A percentile compares a stretch with the other conserved stretches of the same genome.
These are phyloP conservation scores for Oscarella lobularis DNA, from an alignment of 37 sponge, comb jelly and placozoan species.

Conservation along the genomic window DNA sequence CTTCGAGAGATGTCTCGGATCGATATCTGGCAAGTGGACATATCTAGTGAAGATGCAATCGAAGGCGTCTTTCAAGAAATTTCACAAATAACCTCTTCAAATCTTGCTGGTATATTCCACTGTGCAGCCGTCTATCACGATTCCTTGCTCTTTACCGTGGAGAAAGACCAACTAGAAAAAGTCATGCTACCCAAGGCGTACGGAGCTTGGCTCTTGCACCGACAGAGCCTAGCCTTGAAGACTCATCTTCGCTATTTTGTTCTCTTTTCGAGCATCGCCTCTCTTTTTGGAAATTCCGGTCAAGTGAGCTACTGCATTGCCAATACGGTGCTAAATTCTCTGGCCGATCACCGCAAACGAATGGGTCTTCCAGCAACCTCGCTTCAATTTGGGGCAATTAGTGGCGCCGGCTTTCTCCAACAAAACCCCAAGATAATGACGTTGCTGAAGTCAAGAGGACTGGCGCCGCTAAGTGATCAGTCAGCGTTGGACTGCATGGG, in stretches of 20 bases:
- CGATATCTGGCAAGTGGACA: conserved; percentile 1
- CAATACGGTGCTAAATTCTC: conserved; percentile 13
- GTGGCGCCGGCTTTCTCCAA: neutral
- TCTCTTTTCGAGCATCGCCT: conserved; percentile 19
- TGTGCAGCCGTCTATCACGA: conserved; percentile 31
- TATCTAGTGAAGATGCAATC: conserved; percentile 9
- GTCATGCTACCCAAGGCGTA: conserved; percentile 25
- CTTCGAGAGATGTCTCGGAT: neutral
- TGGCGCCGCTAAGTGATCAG: neutral
- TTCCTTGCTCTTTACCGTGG: conserved; percentile 21
- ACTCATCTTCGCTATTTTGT: conserved; percentile 17
- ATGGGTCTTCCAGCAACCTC: neutral
- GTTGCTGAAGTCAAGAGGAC: neutral
- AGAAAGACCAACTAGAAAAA: conserved; percentile 10
- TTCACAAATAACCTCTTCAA: neutral
- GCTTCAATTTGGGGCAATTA: neutral
- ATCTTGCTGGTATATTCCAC: conserved; percentile 33
- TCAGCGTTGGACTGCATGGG: neutral
- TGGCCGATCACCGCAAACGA: neutral
- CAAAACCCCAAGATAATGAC: neutral
- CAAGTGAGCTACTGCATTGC: conserved; percentile 39
- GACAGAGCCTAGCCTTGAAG: neutral
- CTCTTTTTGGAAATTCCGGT: conserved; percentile 31
- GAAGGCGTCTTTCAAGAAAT: conserved; percentile 2
- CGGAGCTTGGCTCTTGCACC: conserved; percentile 24